These are phyloP conservation scores for Polyommatus iphigenia DNA, from an alignment of 2,888 invertebrate species.

Conservation along the genomic window DNA sequence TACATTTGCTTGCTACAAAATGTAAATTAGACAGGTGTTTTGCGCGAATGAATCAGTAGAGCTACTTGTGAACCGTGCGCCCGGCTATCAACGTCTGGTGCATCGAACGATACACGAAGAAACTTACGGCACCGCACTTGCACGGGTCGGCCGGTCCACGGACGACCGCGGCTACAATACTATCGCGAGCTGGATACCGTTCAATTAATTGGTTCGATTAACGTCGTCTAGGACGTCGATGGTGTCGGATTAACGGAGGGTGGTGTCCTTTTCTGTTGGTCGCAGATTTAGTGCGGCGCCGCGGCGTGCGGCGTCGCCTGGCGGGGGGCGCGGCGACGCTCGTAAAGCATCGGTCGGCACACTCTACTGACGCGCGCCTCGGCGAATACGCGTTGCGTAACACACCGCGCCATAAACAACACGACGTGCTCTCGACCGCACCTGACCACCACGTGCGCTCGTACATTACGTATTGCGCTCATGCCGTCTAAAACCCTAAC, in stretches of 20 bases:
- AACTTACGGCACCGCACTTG: conserved; percentile 79
- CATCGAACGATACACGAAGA: conserved; percentile 80
- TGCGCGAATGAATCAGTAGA: conserved; percentile 52
- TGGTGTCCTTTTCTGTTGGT: conserved; percentile 76
- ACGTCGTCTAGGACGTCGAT: conserved; percentile 73
- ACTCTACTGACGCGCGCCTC: conserved; percentile 79
- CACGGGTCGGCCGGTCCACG: conserved; percentile 68
- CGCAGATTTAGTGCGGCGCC: conserved; percentile 80
- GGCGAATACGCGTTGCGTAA: conserved; percentile 80
- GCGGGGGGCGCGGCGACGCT: conserved; percentile 70
- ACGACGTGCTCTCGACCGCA: conserved; percentile 63
- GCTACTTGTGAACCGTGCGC: conserved; percentile 56
- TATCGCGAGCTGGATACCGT: conserved; percentile 67
- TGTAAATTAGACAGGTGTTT: conserved; percentile 4
- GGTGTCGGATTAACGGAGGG: conserved; percentile 73
- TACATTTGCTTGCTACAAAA: background rate
- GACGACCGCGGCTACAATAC: conserved; percentile 69
- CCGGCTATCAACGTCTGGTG: conserved; percentile 76
- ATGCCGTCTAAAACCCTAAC: conserved; percentile 75
- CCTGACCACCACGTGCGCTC: conserved; percentile 66
- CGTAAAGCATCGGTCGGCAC: conserved; percentile 79
- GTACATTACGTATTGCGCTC: conserved; percentile 76
- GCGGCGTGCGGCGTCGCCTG: conserved; percentile 75
- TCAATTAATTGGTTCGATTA: conserved; percentile 77
- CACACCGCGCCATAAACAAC: conserved; percentile 76